Conservation (phyloP, 2,888 invertebrate genomes). For the Polyploca ridens region DNA sequence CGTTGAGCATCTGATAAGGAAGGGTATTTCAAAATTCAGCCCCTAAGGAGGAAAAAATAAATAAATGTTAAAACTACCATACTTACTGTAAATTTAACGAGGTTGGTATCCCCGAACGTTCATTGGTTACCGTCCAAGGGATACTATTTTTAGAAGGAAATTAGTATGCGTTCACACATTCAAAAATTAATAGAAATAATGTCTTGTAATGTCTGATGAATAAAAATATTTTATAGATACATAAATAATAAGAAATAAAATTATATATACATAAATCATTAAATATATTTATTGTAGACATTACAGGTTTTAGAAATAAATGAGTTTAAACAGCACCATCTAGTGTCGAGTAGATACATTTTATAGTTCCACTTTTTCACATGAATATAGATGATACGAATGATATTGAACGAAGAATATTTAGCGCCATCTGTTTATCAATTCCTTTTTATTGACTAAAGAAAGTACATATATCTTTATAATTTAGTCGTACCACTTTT, state of each 20-base stretch:
- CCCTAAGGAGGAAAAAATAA: not conserved
- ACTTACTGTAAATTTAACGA: conserved; percentile 10
- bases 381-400: too few relatives aligned
- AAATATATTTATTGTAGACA: not conserved
- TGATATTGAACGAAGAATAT: too few relatives aligned
- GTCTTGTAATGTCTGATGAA: not conserved
- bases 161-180: not conserved
- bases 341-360: not conserved
- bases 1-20: too few relatives aligned
- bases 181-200: too few relatives aligned
- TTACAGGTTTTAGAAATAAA: not conserved
- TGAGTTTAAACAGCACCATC: not conserved
- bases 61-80: conserved; percentile 9
- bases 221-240: not conserved
- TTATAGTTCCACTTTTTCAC: too few relatives aligned
- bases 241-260: too few relatives aligned
- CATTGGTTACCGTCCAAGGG: conserved; percentile 33
- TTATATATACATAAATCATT: too few relatives aligned
- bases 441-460: too few relatives aligned
- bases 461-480: too few relatives aligned
- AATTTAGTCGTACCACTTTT: too few relatives aligned
- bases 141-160: too few relatives aligned
- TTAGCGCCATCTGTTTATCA: too few relatives aligned
- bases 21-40: not conserved
- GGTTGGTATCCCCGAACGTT: conserved; percentile 33